Evolutionary conservation across 2,113 vertebrate species (phyloP).

Genomic region (Xenopus laevis): DNA sequence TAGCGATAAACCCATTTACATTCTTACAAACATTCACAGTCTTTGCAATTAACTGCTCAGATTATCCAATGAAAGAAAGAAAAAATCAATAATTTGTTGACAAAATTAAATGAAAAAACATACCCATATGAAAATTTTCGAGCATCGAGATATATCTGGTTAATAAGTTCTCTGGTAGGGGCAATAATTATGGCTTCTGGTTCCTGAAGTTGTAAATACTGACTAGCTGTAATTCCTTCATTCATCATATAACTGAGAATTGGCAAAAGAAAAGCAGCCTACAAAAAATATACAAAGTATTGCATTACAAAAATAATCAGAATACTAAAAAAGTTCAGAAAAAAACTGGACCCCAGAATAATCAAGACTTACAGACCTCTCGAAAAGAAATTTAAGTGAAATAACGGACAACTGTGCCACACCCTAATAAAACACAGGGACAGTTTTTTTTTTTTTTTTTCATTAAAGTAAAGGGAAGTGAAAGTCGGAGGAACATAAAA

Average conservation of each 20-base stretch:
- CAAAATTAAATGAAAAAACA: conserved; percentile 33
- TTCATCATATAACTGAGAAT: conserved; percentile 83
- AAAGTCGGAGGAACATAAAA: too few species aligned
- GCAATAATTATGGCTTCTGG: conserved; percentile 86
- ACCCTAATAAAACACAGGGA: too few species aligned
- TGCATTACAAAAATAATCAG: background rate
- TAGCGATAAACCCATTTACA: too few species aligned
- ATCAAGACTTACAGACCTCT: background rate
- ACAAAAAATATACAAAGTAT: background rate
- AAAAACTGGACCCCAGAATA: background rate
- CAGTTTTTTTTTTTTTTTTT: too few species aligned
- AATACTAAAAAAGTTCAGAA: background rate
- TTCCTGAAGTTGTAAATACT: conserved; percentile 80
- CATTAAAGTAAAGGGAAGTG: too few species aligned
- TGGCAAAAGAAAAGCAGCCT: conserved; percentile 93
- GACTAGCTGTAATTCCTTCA: conserved; percentile 73
- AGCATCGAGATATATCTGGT: conserved; percentile 90
- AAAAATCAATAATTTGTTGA: conserved; percentile 11
- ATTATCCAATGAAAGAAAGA: background rate
- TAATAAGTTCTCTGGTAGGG: conserved; percentile 89
- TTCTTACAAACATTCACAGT: too few species aligned
- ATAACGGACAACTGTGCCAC: too few species aligned
- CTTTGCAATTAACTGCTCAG: too few species aligned
- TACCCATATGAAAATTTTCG: conserved; percentile 90
- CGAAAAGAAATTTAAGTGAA: background rate